Evolutionary conservation across 2,113 vertebrate genomes (phyloP), one percentile per base, ranked within the genome.

Genomic region (Cyanoderma ruficeps): DNA sequence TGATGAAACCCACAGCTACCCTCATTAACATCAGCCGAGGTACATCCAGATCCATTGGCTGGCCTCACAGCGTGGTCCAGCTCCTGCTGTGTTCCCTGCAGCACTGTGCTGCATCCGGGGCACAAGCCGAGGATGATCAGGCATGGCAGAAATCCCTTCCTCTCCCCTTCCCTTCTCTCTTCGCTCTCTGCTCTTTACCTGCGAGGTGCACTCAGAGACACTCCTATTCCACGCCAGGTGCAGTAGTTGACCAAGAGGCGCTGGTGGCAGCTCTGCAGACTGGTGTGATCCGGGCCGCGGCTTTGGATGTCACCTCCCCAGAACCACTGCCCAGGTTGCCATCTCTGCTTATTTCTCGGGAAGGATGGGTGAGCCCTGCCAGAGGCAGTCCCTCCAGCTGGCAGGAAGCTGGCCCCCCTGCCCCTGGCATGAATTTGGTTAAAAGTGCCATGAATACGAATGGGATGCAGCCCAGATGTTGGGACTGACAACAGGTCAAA

Each of bases 321-420:
- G 98, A 98, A 69, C 98, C 98, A 22, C 92, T 98, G 79, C 98
- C 98, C 72, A 98, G 98, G 98, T 98, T 90, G 89, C 53, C 52
- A 59, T 14, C 75, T 79, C 63, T 67, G 33, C n/a, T 65, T n/a
- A 1, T 76, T 47, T 59, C 52, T 81, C 5, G 30, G 60, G 20
- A 50, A 21, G 7, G 19, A 14, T 20, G 59, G 2, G 10, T 21
- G 13, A 60, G 61, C 39, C n/a, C 56, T 5, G 21, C 76, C 27
- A 42, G 64, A n/a, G n/a, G 44, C 39, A 22, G 15, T 30, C 28
- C 44, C 28, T 65, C 52, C 20, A 50, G 33, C 46, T 20, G 37
- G 39, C 59, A 35, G 74, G 52, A 50, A 13, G 39, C 28, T 52
- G 74, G 22, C 20, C 8, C 3, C 19, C 7, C 13, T 2, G 7